Evolutionary conservation across 2,113 vertebrate genomes (phyloP).

Genomic region (Coptodon bakossiorum): DNA sequence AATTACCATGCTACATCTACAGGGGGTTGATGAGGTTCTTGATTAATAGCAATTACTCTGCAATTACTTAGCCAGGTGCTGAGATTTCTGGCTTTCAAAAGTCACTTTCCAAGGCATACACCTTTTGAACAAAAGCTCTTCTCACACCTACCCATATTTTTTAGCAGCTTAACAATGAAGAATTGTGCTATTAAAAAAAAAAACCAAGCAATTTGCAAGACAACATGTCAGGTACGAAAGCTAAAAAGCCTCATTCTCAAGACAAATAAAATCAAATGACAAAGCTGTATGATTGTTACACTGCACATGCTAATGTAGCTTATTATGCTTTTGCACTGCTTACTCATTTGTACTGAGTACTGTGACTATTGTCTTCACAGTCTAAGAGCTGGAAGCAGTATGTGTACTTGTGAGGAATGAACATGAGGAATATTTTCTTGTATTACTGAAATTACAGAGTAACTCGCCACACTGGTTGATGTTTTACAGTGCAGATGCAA

Average conservation of each 20-base stretch:
- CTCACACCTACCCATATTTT: background rate
- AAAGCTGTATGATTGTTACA: background rate
- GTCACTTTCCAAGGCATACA: background rate
- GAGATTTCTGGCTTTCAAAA: slow-evolving; percentile 23
- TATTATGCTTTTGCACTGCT: background rate
- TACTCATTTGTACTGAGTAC: background rate
- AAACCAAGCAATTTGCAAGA: background rate
- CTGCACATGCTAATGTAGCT: background rate
- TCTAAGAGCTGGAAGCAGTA: background rate
- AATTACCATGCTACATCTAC: slow-evolving; percentile 16
- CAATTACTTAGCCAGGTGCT: slow-evolving; percentile 33
- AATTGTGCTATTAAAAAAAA: background rate
- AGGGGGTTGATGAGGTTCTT: slow-evolving; percentile 50
- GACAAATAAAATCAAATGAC: background rate
- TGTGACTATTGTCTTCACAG: background rate
- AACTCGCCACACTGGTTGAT: background rate
- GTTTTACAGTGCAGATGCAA: background rate
- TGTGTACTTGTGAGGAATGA: background rate
- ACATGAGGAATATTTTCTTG: background rate
- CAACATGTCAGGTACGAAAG: background rate
- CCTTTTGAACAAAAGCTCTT: slow-evolving; percentile 6
- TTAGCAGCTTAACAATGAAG: background rate
- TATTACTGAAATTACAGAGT: background rate
- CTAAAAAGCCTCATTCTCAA: background rate
- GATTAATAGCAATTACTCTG: slow-evolving; percentile 28